phyloP scores from a whole-genome alignment of 64 coral and sea anemone species.

The Porites australiensis region DNA sequence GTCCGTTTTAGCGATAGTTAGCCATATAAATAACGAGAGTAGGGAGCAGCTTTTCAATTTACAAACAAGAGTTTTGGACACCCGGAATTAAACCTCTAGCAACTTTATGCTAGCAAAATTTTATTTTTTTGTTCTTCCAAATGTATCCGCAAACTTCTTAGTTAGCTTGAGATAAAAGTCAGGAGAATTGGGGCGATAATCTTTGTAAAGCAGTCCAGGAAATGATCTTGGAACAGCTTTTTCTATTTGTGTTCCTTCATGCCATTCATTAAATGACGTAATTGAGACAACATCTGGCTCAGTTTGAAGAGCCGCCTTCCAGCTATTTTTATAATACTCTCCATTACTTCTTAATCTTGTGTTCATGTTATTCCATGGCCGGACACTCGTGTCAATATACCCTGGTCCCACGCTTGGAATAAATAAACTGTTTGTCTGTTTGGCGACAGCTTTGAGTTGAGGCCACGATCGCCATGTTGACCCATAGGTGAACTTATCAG shows the following conservation, averaged over 20 bases:
- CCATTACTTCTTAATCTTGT: constrained; percentile 82
- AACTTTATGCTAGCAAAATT: background rate
- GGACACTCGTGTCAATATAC: constrained; percentile 91
- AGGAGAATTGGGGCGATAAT: constrained; percentile 80
- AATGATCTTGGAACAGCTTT: constrained; percentile 80
- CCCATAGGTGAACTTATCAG: constrained; percentile 88
- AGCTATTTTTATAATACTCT: constrained; percentile 94
- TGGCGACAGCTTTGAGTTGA: constrained; percentile 77
- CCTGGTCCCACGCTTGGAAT: constrained; percentile 98
- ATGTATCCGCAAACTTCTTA: constrained; percentile 75
- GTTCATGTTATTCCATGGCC: constrained; percentile 90
- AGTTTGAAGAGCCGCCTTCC: constrained; percentile 85
- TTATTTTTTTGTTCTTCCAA: constrained; percentile 34
- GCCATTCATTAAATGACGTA: constrained; percentile 99
- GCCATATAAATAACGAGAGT: no score
- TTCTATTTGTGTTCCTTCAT: constrained; percentile 99
- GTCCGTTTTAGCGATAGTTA: no score
- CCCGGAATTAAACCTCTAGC: background rate
- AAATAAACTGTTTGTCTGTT: constrained; percentile 88
- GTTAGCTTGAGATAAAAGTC: constrained; percentile 94
- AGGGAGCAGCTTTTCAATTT: no score
- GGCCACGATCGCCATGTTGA: constrained; percentile 90
- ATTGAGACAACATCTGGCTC: constrained; percentile 83
- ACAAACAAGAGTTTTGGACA: no score
- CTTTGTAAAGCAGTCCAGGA: constrained; percentile 77